Evolutionary conservation across 2,113 vertebrate species (phyloP).

Genomic region (Gambusia holbrooki): DNA sequence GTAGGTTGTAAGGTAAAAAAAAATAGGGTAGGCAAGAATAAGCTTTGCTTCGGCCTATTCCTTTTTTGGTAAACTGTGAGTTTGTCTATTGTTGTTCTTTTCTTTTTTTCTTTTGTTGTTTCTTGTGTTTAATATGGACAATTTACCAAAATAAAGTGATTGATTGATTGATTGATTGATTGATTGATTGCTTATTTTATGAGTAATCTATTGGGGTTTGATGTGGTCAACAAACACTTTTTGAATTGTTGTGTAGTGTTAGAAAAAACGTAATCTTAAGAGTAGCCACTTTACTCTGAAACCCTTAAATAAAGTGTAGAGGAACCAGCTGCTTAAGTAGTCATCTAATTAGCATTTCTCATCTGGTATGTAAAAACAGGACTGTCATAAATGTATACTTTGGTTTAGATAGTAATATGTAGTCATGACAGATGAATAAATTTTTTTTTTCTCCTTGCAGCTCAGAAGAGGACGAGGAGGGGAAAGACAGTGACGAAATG

Average conservation of each 20-base stretch:
- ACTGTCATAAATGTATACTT: not conserved
- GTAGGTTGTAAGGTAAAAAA: too few relatives aligned
- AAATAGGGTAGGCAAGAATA: too few relatives aligned
- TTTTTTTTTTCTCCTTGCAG: constrained; percentile 42
- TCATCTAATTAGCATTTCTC: not conserved
- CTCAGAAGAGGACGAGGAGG: constrained; percentile 87
- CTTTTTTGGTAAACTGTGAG: too few relatives aligned
- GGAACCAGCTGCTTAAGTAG: not conserved
- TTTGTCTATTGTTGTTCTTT: too few relatives aligned
- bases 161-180: too few relatives aligned
- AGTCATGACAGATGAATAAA: not conserved
- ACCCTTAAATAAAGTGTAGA: not conserved
- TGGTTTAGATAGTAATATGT: not conserved
- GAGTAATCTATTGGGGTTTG: not conserved
- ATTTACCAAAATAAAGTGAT: too few relatives aligned
- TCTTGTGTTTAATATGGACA: too few relatives aligned
- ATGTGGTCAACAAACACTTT: not conserved
- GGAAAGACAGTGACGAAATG: constrained; percentile 81
- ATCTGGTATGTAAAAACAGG: not conserved
- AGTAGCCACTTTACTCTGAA: not conserved
- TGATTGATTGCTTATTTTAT: too few relatives aligned
- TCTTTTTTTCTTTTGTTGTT: too few relatives aligned
- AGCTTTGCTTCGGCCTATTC: too few relatives aligned
- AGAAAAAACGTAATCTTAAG: too few relatives aligned
- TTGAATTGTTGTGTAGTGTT: not conserved